These are phyloP conservation scores for Tetraneura akinire DNA, from an alignment of 1,140 invertebrate genomes.

Conservation along the genomic window DNA sequence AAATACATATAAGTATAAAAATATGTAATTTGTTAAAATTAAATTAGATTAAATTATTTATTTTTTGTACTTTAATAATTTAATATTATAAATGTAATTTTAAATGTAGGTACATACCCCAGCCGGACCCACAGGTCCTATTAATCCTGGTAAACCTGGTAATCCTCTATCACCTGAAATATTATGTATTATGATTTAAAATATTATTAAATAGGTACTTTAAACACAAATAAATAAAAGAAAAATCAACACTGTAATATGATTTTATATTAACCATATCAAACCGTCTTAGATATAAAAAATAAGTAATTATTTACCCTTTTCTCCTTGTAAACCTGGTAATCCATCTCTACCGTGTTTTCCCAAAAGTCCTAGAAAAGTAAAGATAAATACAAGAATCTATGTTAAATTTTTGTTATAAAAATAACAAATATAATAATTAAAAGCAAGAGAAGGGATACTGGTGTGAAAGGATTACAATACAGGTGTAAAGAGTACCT, in stretches of 20 bases:
- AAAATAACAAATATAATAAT: too few relatives aligned
- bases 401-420: too few relatives aligned
- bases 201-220: not conserved
- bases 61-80: too few relatives aligned
- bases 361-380: slow-evolving; percentile 62
- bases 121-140: slow-evolving; percentile 54
- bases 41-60: too few relatives aligned
- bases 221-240: not conserved
- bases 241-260: not conserved
- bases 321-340: slow-evolving; percentile 60
- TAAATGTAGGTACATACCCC: slow-evolving; percentile 55
- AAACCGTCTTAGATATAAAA: not conserved
- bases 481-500: too few relatives aligned
- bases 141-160: slow-evolving; percentile 58
- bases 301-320: slow-evolving; percentile 53
- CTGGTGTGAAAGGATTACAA: too few relatives aligned
- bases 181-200: not conserved
- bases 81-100: too few relatives aligned
- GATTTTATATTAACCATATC: too few relatives aligned
- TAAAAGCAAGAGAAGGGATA: too few relatives aligned
- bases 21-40: too few relatives aligned
- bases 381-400: not conserved
- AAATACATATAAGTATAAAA: too few relatives aligned
- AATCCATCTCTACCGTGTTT: slow-evolving; percentile 70
- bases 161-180: slow-evolving; percentile 59